Evolutionary conservation across 2,797 vertebrate species (phyloP).

Genomic region (Scarus forsteni): DNA sequence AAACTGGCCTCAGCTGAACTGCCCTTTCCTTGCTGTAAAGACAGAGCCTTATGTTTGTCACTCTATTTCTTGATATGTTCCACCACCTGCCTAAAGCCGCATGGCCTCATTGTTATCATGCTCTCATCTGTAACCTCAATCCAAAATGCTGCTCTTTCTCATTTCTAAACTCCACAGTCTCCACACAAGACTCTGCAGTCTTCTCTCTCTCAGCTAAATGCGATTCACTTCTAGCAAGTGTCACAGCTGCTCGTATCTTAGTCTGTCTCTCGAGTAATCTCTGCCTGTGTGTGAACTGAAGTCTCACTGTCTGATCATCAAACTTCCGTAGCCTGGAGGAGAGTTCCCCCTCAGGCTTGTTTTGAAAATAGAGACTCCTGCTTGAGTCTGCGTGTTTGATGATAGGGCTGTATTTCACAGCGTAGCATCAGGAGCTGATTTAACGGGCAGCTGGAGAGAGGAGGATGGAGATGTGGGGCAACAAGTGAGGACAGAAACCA

Average conservation of each 20-base stretch:
- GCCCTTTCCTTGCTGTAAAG: conserved; percentile 36
- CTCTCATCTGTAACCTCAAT: conserved; percentile 73
- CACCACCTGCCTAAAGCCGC: conserved; percentile 49
- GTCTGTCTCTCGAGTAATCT: conserved; percentile 63
- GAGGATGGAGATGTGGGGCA: conserved; percentile 43
- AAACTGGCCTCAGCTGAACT: conserved; percentile 51
- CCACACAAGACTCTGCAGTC: conserved; percentile 45
- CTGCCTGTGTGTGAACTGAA: conserved; percentile 63
- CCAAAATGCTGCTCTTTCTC: conserved; percentile 58
- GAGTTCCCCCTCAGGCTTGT: conserved; percentile 71
- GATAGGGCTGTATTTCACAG: conserved; percentile 72
- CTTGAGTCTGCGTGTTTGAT: conserved; percentile 83
- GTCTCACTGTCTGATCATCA: conserved; percentile 77
- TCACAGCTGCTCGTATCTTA: conserved; percentile 42
- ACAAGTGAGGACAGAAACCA: conserved; percentile 51
- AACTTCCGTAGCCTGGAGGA: conserved; percentile 64
- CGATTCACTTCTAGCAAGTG: conserved; percentile 55
- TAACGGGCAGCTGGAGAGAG: conserved; percentile 51
- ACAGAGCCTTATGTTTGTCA: conserved; percentile 61
- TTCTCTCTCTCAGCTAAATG: conserved; percentile 53
- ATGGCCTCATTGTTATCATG: conserved; percentile 58
- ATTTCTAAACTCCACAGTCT: conserved; percentile 67
- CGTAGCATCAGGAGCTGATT: conserved; percentile 70
- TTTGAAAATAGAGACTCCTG: conserved; percentile 73
- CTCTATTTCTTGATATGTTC: conserved; percentile 61